phyloP scores from a whole-genome alignment of 2,113 vertebrate genomes.

The Cariama cristata region DNA sequence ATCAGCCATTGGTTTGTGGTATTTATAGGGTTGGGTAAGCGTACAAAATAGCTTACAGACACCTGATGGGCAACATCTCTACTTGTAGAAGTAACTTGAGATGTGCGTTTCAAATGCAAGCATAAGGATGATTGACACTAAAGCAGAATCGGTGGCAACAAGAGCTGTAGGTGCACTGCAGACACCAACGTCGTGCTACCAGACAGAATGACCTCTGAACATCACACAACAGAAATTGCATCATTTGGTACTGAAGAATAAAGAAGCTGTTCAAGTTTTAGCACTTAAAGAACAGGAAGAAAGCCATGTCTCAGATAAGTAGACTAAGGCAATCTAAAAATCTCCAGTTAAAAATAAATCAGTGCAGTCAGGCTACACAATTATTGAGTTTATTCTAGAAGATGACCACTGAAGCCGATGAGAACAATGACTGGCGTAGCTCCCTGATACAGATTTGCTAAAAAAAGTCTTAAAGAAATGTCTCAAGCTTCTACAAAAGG shows the following conservation, averaged over 20 bases:
- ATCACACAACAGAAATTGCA: rapidly evolving
- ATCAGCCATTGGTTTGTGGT: not conserved
- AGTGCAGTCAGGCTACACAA: not conserved
- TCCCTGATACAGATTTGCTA: not conserved
- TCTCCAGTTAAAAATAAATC: not conserved
- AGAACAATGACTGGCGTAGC: not conserved
- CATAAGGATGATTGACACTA: not conserved
- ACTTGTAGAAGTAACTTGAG: not conserved
- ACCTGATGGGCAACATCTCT: not conserved
- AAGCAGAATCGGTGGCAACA: not conserved
- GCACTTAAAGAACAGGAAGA: not conserved
- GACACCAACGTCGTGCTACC: not conserved
- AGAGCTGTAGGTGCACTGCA: not conserved
- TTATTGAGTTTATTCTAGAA: not conserved
- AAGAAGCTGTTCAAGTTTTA: not conserved
- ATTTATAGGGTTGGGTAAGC: not conserved
- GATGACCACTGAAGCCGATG: not conserved
- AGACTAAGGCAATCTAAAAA: not conserved
- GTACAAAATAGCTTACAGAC: not conserved
- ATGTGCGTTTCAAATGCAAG: not conserved
- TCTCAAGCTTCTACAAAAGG: not conserved
- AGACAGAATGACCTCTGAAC: not conserved
- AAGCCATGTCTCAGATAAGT: not conserved
- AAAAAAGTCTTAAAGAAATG: not conserved
- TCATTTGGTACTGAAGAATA: not conserved